Evolutionary conservation across 2,113 vertebrate species (phyloP).

Genomic region (Leptobrachium leishanense): DNA sequence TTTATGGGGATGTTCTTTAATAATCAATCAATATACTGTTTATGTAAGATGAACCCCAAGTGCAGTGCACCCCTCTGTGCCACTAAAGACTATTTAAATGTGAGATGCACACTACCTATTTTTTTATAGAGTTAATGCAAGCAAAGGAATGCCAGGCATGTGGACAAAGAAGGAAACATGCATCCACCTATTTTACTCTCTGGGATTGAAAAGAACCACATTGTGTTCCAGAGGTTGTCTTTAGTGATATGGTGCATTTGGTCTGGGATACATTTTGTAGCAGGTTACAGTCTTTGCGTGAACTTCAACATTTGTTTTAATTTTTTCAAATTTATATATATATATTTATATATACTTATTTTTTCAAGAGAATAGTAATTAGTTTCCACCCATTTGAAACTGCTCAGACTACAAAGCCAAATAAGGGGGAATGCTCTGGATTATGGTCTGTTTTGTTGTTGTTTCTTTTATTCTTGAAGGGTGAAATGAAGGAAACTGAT

Average conservation of each 20-base stretch:
- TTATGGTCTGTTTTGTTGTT: not conserved
- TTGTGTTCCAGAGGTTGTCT: conserved; percentile 5
- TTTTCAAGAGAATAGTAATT: not conserved
- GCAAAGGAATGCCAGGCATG: too few species aligned
- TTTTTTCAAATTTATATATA: not conserved
- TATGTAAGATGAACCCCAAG: not conserved
- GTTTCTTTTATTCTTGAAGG: not conserved
- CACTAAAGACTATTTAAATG: not conserved
- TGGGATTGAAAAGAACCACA: not conserved
- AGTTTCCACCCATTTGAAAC: not conserved
- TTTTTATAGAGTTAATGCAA: too few species aligned
- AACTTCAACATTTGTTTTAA: not conserved
- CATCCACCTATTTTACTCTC: not conserved
- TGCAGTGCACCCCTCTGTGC: not conserved
- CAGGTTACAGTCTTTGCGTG: conserved; percentile 1
- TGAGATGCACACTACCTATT: not conserved
- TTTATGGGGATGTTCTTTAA: not conserved
- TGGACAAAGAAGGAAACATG: too few species aligned
- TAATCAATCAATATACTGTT: not conserved
- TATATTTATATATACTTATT: not conserved
- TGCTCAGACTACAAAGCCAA: not conserved
- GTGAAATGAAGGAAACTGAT: not conserved
- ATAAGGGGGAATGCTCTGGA: not conserved
- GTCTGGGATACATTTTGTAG: conserved; percentile 3
- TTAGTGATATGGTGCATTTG: not conserved